Percentiles rank a stretch among this genome's conserved stretches.
phyloP scores from a whole-genome alignment of 2,113 vertebrate genomes.

The Taurulus bubalis region DNA sequence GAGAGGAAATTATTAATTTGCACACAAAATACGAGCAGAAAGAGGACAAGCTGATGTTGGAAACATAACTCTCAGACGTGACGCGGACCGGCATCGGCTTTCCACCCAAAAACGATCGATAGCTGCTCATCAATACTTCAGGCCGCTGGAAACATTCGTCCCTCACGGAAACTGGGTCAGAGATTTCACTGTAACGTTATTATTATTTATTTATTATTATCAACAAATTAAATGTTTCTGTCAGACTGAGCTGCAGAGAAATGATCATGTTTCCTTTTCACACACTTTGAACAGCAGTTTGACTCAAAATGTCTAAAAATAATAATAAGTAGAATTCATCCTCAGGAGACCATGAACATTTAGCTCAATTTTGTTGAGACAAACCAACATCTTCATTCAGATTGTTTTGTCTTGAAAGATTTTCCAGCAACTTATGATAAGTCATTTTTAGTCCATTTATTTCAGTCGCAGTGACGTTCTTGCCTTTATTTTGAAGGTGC shows the following conservation, averaged over 20 bases:
- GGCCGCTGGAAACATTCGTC: conserved; percentile 48
- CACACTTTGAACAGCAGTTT: too few relatives aligned
- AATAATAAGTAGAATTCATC: not conserved
- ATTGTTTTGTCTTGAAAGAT: too few relatives aligned
- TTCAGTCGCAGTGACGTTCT: too few relatives aligned
- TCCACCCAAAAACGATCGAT: conserved; percentile 22
- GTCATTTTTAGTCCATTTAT: too few relatives aligned
- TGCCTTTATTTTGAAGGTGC: too few relatives aligned
- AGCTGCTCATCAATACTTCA: conserved; percentile 56
- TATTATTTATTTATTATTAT: not conserved
- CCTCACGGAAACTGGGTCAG: conserved; percentile 34
- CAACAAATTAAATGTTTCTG: not conserved
- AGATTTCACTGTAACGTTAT: not conserved
- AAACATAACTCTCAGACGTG: not conserved
- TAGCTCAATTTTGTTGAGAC: too few relatives aligned
- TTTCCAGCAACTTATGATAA: too few relatives aligned
- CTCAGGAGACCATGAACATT: not conserved
- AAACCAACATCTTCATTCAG: too few relatives aligned
- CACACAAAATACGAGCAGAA: not conserved
- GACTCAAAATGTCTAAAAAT: too few relatives aligned
- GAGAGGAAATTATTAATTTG: conserved; percentile 4
- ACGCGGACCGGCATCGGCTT: not conserved
- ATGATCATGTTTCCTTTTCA: not conserved
- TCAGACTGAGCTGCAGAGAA: not conserved
- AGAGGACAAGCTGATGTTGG: not conserved